Conservation (phyloP, 2,113 vertebrate genomes). For the Hemibagrus wyckioides region DNA sequence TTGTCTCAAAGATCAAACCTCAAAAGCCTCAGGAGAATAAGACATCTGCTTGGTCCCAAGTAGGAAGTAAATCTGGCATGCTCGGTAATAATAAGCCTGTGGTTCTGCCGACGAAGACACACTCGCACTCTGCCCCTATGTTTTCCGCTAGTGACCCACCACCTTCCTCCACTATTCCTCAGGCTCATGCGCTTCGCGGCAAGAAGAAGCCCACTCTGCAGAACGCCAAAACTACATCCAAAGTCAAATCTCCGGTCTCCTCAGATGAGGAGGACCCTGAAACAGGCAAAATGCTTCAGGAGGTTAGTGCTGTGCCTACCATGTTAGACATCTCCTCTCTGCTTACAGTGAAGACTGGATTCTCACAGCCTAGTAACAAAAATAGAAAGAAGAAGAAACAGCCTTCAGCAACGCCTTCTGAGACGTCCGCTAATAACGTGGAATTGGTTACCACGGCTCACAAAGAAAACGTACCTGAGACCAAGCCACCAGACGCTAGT, state of each 20-base stretch:
- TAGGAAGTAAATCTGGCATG: slow-evolving; percentile 70
- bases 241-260: slow-evolving; percentile 58
- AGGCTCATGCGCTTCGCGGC: slow-evolving; percentile 61
- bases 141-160: slow-evolving; percentile 41
- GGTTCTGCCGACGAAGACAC: slow-evolving; percentile 55
- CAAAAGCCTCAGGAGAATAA: slow-evolving; percentile 69
- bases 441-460: slow-evolving; percentile 45
- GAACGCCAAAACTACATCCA: slow-evolving; percentile 66
- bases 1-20: slow-evolving; percentile 83
- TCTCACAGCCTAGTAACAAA: slow-evolving; percentile 72
- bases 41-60: slow-evolving; percentile 83
- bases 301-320: slow-evolving; percentile 78
- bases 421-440: background rate
- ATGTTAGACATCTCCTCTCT: slow-evolving; percentile 86
- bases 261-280: slow-evolving; percentile 68
- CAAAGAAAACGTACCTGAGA: slow-evolving; percentile 74
- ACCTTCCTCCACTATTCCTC: slow-evolving; percentile 53
- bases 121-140: slow-evolving; percentile 43
- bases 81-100: slow-evolving; percentile 71
- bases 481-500: slow-evolving; percentile 61
- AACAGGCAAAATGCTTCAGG: slow-evolving; percentile 72
- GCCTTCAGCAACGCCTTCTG: background rate
- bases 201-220: slow-evolving; percentile 74
- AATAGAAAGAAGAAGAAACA: slow-evolving; percentile 85
- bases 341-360: slow-evolving; percentile 73